Percentiles rank a stretch among this genome's conserved stretches.
phyloP scores from a whole-genome alignment of 2,888 invertebrate species.

The Synanthedon formicaeformis region DNA sequence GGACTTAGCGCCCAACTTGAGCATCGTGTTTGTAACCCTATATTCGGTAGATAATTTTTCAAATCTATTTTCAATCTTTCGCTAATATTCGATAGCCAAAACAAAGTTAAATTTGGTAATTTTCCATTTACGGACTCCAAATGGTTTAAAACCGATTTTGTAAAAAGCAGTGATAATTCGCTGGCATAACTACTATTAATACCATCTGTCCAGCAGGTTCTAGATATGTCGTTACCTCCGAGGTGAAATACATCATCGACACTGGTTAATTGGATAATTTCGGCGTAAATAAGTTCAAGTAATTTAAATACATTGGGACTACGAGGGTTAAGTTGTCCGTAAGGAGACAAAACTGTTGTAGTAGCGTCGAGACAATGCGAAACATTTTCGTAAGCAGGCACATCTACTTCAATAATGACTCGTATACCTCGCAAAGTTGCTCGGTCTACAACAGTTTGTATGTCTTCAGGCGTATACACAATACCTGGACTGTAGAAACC shows the following conservation, averaged over 20 bases:
- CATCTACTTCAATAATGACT: constrained; percentile 87
- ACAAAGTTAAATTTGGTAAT: constrained; percentile 33
- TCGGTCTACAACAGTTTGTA: constrained; percentile 78
- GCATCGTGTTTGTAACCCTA: constrained; percentile 69
- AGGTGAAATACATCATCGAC: constrained; percentile 83
- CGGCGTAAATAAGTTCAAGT: constrained; percentile 77
- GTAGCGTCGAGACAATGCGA: constrained; percentile 78
- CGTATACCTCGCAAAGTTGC: constrained; percentile 85
- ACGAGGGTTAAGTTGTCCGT: constrained; percentile 82
- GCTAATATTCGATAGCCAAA: constrained; percentile 36
- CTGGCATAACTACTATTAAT: constrained; percentile 74
- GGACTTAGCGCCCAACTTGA: constrained; percentile 72
- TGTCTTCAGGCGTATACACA: constrained; percentile 76
- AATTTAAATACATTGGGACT: constrained; percentile 78
- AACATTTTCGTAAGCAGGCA: constrained; percentile 84
- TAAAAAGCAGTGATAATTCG: constrained; percentile 80
- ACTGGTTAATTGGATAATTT: constrained; percentile 79
- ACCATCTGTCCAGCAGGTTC: constrained; percentile 77
- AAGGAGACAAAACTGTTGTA: constrained; percentile 83
- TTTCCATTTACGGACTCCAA: constrained; percentile 65
- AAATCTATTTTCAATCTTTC: constrained; percentile 32
- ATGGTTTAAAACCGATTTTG: constrained; percentile 68
- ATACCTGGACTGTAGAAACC: constrained; percentile 85
- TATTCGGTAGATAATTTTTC: constrained; percentile 20
- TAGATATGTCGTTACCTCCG: constrained; percentile 81